Conservation (phyloP, 1,140 invertebrate genomes). For the Temnothorax nylanderi region DNA sequence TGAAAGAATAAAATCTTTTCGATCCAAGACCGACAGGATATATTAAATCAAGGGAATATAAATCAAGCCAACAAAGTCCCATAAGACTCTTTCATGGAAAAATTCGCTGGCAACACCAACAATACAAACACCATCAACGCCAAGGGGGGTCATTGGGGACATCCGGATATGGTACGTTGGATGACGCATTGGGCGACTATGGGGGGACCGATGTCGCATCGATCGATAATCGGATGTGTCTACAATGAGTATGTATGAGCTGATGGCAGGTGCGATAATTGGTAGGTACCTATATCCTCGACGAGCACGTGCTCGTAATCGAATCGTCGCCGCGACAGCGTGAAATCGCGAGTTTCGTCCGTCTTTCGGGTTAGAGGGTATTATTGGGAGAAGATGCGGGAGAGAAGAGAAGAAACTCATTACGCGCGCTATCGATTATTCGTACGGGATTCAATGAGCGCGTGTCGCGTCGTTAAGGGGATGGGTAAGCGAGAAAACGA, state of each 20-base stretch:
- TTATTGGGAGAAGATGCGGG: not conserved
- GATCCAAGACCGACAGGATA: not conserved
- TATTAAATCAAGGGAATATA: not conserved
- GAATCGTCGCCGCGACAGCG: not conserved
- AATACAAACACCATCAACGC: not conserved
- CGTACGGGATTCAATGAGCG: constrained; percentile 15
- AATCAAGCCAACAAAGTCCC: too few species aligned
- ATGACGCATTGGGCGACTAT: constrained; percentile 3
- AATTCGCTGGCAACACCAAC: not conserved
- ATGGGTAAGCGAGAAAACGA: constrained; percentile 9
- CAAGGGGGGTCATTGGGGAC: not conserved
- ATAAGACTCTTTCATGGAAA: not conserved
- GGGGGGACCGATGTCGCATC: not conserved
- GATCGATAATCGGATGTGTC: constrained; percentile 22
- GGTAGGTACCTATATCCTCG: not conserved
- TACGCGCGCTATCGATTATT: not conserved
- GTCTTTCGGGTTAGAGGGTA: not conserved
- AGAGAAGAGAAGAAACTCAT: not conserved
- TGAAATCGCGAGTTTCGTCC: not conserved
- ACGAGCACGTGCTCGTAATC: not conserved
- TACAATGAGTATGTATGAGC: constrained; percentile 4
- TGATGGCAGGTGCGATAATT: constrained; percentile 18
- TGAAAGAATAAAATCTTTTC: not conserved
- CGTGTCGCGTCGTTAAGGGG: constrained; percentile 7
- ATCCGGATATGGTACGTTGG: not conserved